phyloP scores from a whole-genome alignment of 2,797 vertebrate genomes.

The Helostoma temminkii region DNA sequence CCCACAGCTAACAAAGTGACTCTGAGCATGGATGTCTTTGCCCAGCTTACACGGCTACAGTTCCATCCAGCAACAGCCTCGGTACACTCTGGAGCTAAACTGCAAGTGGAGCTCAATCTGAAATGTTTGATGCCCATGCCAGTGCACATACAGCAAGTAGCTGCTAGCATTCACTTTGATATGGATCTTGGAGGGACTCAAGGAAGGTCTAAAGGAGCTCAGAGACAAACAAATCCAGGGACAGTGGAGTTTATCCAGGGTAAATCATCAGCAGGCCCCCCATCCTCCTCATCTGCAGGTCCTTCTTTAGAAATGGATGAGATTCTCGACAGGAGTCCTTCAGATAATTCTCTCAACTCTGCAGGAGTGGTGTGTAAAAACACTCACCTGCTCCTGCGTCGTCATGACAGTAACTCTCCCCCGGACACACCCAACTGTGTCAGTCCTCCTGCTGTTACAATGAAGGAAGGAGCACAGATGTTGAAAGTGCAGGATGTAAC shows the following conservation, averaged over 20 bases:
- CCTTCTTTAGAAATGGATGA: conserved; percentile 87
- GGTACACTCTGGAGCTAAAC: conserved; percentile 90
- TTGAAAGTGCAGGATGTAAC: conserved; percentile 86
- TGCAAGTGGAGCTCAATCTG: conserved; percentile 90
- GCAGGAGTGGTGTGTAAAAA: conserved; percentile 94
- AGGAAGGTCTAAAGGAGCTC: conserved; percentile 83
- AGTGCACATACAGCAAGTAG: conserved; percentile 88
- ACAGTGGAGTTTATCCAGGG: conserved; percentile 85
- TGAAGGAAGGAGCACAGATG: conserved; percentile 89
- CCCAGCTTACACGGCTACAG: conserved; percentile 88
- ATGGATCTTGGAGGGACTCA: conserved; percentile 88
- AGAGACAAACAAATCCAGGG: conserved; percentile 85
- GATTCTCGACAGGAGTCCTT: conserved; percentile 92
- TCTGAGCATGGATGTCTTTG: conserved; percentile 91
- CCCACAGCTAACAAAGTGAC: conserved; percentile 83
- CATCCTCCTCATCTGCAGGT: conserved; percentile 60
- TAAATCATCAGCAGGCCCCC: conserved; percentile 62
- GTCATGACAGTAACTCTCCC: conserved; percentile 86
- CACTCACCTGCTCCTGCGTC: conserved; percentile 90
- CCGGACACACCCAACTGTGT: conserved; percentile 80
- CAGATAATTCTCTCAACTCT: conserved; percentile 89
- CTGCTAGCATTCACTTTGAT: conserved; percentile 90
- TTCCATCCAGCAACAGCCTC: conserved; percentile 89
- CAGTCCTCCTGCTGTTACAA: conserved; percentile 71
- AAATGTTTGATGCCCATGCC: conserved; percentile 92